These are phyloP conservation scores for Odocoileus hemionus DNA, from an alignment of 2,113 vertebrate genomes.

Conservation along the genomic window DNA sequence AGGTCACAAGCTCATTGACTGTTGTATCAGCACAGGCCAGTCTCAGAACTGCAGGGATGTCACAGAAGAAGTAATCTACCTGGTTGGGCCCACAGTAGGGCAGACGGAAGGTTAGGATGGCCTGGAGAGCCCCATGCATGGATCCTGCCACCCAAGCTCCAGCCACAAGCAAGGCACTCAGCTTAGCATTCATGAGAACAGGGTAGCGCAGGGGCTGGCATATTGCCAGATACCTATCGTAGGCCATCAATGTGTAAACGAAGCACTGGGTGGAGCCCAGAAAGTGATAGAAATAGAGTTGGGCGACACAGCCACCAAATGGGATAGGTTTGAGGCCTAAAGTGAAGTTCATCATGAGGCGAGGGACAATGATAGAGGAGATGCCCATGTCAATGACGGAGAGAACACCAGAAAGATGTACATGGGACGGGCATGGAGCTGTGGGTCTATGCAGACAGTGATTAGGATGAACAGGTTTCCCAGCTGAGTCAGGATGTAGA, in stretches of 20 bases:
- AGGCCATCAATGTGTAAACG: slow-evolving; percentile 82
- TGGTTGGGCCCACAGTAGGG: slow-evolving; percentile 71
- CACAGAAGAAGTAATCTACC: slow-evolving; percentile 75
- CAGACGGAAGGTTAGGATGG: slow-evolving; percentile 61
- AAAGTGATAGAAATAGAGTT: slow-evolving; percentile 78
- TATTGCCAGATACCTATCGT: slow-evolving; percentile 79
- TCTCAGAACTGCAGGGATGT: slow-evolving; percentile 69
- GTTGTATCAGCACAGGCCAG: slow-evolving; percentile 70
- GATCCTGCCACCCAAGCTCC: slow-evolving; percentile 71
- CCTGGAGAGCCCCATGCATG: slow-evolving; percentile 58
- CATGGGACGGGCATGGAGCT: slow-evolving; percentile 70
- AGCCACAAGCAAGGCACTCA: slow-evolving; percentile 46
- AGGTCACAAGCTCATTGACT: slow-evolving; percentile 39
- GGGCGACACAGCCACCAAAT: slow-evolving; percentile 73
- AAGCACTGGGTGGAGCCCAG: slow-evolving; percentile 68
- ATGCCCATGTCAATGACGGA: slow-evolving; percentile 75
- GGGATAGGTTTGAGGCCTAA: slow-evolving; percentile 64
- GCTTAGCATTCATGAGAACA: slow-evolving; percentile 75
- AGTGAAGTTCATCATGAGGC: slow-evolving; percentile 60
- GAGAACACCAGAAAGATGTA: slow-evolving; percentile 71
- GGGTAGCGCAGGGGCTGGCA: slow-evolving; percentile 79
- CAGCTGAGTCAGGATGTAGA: slow-evolving; percentile 70
- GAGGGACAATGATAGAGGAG: slow-evolving; percentile 68
- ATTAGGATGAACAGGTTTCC: slow-evolving; percentile 71
- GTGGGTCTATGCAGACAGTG: slow-evolving; percentile 45